A percentile compares a stretch with the other conserved stretches of the same genome.
Conservation (phyloP, 2,888 invertebrate genomes). For the Acleris emargana region DNA sequence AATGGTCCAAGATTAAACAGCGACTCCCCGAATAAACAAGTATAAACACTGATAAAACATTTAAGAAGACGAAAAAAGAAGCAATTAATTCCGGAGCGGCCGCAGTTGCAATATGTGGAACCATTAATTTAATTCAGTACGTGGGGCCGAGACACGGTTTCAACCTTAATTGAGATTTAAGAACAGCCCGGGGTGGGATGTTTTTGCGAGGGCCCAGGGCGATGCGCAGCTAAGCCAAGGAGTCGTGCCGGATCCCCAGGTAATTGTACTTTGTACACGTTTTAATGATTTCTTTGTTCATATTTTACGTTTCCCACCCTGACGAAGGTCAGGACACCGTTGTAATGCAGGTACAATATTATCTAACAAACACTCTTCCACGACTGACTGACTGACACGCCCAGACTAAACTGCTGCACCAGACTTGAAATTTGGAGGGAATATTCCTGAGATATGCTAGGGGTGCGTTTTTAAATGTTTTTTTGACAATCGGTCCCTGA, state of each 20-base stretch:
- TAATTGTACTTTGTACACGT: conserved; percentile 33
- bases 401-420: too few species aligned
- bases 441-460: too few species aligned
- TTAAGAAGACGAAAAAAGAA: conserved; percentile 73
- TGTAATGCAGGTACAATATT: background rate
- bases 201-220: conserved; percentile 61
- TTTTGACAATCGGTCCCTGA: too few species aligned
- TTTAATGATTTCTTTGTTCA: conserved; percentile 29
- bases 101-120: conserved; percentile 79
- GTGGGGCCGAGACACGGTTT: conserved; percentile 79
- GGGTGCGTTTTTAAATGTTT: too few species aligned
- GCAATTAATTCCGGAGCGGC: conserved; percentile 73
- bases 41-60: conserved; percentile 72
- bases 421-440: too few species aligned
- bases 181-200: conserved; percentile 67
- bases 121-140: conserved; percentile 83
- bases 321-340: background rate
- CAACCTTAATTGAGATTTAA: conserved; percentile 83
- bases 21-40: conserved; percentile 71
- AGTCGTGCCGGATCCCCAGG: conserved; percentile 30
- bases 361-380: too few species aligned
- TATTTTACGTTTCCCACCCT: background rate
- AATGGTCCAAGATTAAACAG: conserved; percentile 48
- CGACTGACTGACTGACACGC: too few species aligned
- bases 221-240: conserved; percentile 36